Evolutionary conservation across 2,797 vertebrate genomes (phyloP).

Genomic region (Staurois parvus): DNA sequence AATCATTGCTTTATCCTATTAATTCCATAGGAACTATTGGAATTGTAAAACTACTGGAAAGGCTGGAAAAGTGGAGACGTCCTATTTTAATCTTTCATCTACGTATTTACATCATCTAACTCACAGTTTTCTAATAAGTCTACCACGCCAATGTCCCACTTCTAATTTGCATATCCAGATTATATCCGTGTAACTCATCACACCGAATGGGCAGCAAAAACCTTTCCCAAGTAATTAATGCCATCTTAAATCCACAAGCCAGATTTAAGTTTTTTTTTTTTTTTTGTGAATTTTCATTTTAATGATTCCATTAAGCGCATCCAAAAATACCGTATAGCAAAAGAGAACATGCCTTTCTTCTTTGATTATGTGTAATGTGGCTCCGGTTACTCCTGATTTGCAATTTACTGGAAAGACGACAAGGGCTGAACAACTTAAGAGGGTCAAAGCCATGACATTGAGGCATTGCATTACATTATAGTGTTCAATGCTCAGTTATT

Average conservation of each 20-base stretch:
- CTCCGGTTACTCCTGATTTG: slow-evolving; percentile 86
- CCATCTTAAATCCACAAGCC: slow-evolving; percentile 79
- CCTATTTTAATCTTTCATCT: slow-evolving; percentile 69
- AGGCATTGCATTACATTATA: slow-evolving; percentile 56
- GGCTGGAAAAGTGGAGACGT: slow-evolving; percentile 22
- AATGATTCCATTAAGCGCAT: slow-evolving; percentile 87
- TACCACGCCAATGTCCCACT: slow-evolving; percentile 69
- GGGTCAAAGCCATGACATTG: slow-evolving; percentile 60
- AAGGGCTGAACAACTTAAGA: slow-evolving; percentile 51
- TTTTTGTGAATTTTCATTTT: slow-evolving; percentile 83
- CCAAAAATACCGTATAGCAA: slow-evolving; percentile 80
- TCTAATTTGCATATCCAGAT: slow-evolving; percentile 86
- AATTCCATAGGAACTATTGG: slow-evolving; percentile 58
- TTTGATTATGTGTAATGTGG: slow-evolving; percentile 86
- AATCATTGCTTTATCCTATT: slow-evolving; percentile 14
- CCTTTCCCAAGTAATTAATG: slow-evolving; percentile 84
- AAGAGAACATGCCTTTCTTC: slow-evolving; percentile 81
- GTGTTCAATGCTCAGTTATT: slow-evolving; percentile 44
- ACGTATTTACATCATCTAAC: slow-evolving; percentile 66
- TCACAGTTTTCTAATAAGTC: slow-evolving; percentile 68
- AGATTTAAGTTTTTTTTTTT: slow-evolving; percentile 81
- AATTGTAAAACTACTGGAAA: not conserved
- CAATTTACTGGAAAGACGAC: slow-evolving; percentile 80
- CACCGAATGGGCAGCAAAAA: slow-evolving; percentile 80
- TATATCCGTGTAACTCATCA: slow-evolving; percentile 83